These are phyloP conservation scores for Drosophila auraria DNA, from an alignment of 1,140 invertebrate species.

Conservation along the genomic window DNA sequence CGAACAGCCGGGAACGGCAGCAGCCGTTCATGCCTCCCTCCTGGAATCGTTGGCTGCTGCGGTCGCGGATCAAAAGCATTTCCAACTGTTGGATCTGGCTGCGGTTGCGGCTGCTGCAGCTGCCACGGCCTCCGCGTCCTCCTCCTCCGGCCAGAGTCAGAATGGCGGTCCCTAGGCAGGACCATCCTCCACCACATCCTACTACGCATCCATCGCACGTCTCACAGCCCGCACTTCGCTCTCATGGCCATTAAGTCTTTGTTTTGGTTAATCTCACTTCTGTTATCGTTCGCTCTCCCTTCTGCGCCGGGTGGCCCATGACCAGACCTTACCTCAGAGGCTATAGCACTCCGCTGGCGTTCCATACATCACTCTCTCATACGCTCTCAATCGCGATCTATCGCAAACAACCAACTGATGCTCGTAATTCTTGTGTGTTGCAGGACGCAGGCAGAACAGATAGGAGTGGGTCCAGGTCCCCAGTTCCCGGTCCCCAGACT, in stretches of 20 bases:
- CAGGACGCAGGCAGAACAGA: constrained; percentile 57
- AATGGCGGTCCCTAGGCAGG: constrained; percentile 56
- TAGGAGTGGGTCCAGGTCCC: constrained; percentile 25
- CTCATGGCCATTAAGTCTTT: background rate
- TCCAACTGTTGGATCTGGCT: constrained; percentile 76
- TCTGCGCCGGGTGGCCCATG: background rate
- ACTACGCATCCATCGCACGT: constrained; percentile 13
- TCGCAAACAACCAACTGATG: constrained; percentile 20
- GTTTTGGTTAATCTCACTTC: constrained; percentile 12
- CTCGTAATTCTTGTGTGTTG: constrained; percentile 62
- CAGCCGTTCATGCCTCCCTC: constrained; percentile 71
- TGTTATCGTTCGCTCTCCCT: constrained; percentile 2
- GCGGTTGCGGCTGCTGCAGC: constrained; percentile 70
- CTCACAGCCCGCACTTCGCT: background rate
- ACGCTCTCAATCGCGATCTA: constrained; percentile 4
- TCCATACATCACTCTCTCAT: constrained; percentile 14
- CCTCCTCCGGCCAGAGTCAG: constrained; percentile 59
- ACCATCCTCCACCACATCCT: constrained; percentile 10
- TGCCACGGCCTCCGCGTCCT: constrained; percentile 52
- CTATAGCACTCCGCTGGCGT: constrained; percentile 14
- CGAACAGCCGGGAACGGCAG: constrained; percentile 52
- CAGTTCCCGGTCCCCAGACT: background rate
- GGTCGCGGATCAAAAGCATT: constrained; percentile 76
- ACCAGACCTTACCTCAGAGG: constrained; percentile 36
- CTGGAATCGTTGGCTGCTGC: constrained; percentile 72